Evolutionary conservation across 2,113 vertebrate genomes (phyloP), one percentile per base, ranked within the genome.

Genomic region (Sorex araneus): DNA sequence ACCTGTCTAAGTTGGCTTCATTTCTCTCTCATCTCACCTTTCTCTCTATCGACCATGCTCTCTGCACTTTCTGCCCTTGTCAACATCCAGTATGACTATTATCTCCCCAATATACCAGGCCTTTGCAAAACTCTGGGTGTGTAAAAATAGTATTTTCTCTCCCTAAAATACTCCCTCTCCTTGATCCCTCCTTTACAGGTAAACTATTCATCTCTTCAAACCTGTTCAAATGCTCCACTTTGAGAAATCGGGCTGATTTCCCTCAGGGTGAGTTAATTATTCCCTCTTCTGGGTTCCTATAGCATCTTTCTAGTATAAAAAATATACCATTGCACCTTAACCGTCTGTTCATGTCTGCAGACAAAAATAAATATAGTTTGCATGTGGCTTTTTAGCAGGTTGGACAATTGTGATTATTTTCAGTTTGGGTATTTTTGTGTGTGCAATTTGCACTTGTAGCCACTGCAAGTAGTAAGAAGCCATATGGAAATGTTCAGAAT

Each of bases 171-270:
- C 8, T 87, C n/a, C 25, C 54, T 54, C 88, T 79, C 73, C 50
- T 95, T 32, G 40, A 21, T 83, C 50, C 28, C 23, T 92, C 40
- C 43, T 88, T 84, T 92, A 83, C 80, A 91, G 50, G 93, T 64
- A 89, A 90, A 89, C 76, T 89, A 75, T 40, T 88, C 64, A 78
- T 71, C 64, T 76, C 92, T 87, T 91, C 71, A 84, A 78, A 50
- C 28, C 69, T 91, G 57, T 88, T 89, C 80, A 50, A 81, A 87
- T 81, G 76, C 75, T 84, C 84, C 43, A 45, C 36, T 93, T 74
- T 64, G 77, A 95, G 92, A 83, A 90, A 70, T 71, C 84, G 34
- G 23, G 15, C 73, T 94, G 32, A 66, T 93, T 94, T 96, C 95
- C 91, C 89, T 40, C 34, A 27, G 70, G 73, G 91, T 57, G n/a